Conservation (phyloP, 2,113 vertebrate genomes). For the Pituophis catenifer region DNA sequence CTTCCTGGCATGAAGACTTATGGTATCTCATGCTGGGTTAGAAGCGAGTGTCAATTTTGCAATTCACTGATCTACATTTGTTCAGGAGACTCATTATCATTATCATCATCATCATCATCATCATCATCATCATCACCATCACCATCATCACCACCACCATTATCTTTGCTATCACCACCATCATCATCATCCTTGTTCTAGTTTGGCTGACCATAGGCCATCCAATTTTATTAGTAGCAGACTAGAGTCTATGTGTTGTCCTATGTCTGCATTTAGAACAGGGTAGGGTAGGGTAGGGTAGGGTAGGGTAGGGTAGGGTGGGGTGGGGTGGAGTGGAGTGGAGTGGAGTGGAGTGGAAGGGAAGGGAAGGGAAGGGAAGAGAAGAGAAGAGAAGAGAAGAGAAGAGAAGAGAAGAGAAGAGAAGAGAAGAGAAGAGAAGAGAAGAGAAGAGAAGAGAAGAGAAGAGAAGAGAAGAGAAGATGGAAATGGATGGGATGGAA, state of each 20-base stretch:
- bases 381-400: too few species aligned
- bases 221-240: neutral
- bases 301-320: too few species aligned
- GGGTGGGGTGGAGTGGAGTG: too few species aligned
- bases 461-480: too few species aligned
- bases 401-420: too few species aligned
- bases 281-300: too few species aligned
- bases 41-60: neutral
- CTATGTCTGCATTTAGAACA: neutral
- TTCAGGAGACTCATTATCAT: neutral
- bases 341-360: too few species aligned
- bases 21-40: neutral
- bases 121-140: neutral
- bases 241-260: neutral
- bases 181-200: neutral
- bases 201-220: neutral
- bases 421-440: too few species aligned
- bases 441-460: too few species aligned
- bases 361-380: too few species aligned
- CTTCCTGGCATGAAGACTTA: neutral
- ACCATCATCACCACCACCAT: neutral
- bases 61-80: neutral
- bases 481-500: too few species aligned
- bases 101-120: neutral
- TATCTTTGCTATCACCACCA: neutral